Conservation (phyloP, 1,140 invertebrate genomes). For the Samia ricini region DNA sequence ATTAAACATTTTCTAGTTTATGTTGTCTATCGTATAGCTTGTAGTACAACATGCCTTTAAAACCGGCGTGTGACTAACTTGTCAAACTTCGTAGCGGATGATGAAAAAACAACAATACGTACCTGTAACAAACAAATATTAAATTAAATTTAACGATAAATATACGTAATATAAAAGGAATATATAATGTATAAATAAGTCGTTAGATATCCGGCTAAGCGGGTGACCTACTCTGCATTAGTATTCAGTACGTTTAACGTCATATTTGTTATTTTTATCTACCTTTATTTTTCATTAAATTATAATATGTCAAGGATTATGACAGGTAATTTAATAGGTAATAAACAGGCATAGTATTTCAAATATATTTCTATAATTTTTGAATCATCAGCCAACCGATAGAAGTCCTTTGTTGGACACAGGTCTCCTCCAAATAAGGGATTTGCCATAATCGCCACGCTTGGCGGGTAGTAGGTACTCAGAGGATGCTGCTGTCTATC, state of each 20-base stretch:
- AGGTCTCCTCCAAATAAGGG: no score
- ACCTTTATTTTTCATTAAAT: not conserved
- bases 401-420: no score
- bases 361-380: no score
- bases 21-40: not conserved
- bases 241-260: not conserved
- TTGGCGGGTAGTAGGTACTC: no score
- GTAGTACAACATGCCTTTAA: not conserved
- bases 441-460: no score
- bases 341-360: no score
- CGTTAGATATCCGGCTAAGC: not conserved
- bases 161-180: not conserved
- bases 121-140: constrained; percentile 41
- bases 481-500: no score
- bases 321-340: no score
- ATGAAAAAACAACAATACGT: constrained; percentile 21
- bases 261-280: constrained; percentile 4
- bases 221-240: constrained; percentile 2
- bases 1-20: no score
- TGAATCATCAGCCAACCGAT: no score
- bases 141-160: constrained; percentile 6
- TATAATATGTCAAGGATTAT: no score
- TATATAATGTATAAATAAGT: not conserved
- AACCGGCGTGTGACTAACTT: not conserved
- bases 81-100: not conserved